Evolutionary conservation across 2,113 vertebrate species (phyloP).

Genomic region (Pelodiscus sinensis): DNA sequence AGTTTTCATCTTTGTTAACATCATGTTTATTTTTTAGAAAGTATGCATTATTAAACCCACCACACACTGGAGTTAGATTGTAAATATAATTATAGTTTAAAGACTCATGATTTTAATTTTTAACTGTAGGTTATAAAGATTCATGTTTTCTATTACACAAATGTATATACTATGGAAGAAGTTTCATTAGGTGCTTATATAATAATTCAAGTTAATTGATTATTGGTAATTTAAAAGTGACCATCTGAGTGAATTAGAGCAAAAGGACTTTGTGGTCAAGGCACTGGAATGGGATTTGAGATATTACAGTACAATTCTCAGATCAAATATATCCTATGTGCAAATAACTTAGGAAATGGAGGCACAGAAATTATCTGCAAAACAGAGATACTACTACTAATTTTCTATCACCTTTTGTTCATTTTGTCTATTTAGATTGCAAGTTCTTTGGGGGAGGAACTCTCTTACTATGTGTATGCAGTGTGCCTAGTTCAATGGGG

Average conservation of each 20-base stretch:
- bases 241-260: background rate
- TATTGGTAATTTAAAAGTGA: background rate
- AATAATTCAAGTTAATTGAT: background rate
- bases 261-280: background rate
- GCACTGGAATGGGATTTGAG: background rate
- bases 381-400: background rate
- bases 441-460: background rate
- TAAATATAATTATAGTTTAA: background rate
- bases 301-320: background rate
- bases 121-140: background rate
- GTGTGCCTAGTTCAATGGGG: background rate
- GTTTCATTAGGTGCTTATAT: background rate
- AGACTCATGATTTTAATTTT: background rate
- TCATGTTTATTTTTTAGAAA: background rate
- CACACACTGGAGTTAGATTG: background rate
- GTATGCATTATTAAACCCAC: background rate
- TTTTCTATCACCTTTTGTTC: background rate
- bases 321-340: background rate
- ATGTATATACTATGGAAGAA: background rate
- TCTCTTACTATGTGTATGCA: background rate
- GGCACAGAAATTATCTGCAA: background rate
- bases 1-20: background rate
- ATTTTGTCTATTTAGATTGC: background rate
- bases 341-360: accelerated
- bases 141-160: background rate